phyloP scores from a whole-genome alignment of 2,888 invertebrate species.

The Yponomeuta sedellus region DNA sequence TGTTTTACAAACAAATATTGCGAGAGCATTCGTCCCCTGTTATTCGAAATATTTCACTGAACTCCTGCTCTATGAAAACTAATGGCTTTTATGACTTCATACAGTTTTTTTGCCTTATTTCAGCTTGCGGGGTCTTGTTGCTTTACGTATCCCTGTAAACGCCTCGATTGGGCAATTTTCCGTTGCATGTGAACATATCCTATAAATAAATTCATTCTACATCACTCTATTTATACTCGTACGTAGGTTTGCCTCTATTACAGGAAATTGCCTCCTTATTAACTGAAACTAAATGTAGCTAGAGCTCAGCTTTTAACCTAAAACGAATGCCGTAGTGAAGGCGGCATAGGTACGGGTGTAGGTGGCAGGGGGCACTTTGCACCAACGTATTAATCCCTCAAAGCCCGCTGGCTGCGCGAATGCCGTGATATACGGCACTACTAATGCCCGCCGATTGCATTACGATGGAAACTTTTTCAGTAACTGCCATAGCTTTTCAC shows the following conservation, averaged over 20 bases:
- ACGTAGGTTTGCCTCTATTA: neutral
- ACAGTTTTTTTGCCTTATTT: conserved; percentile 24
- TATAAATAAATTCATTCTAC: neutral
- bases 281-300: neutral
- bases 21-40: conserved; percentile 47
- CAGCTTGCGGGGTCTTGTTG: neutral
- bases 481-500: conserved; percentile 38
- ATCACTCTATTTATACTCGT: too few relatives aligned
- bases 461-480: conserved; percentile 74
- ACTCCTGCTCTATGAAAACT: conserved; percentile 1
- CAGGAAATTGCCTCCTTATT: conserved; percentile 3
- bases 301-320: neutral
- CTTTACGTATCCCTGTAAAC: neutral
- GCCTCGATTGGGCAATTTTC: neutral
- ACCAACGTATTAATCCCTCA: conserved; percentile 66
- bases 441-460: conserved; percentile 71
- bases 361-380: conserved; percentile 7
- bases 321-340: neutral
- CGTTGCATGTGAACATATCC: neutral
- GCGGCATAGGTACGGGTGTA: neutral
- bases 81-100: conserved; percentile 39
- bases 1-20: conserved; percentile 62
- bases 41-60: conserved; percentile 35
- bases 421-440: conserved; percentile 66
- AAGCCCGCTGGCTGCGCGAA: conserved; percentile 59